phyloP scores from a whole-genome alignment of 2,113 vertebrate genomes.

The Gnathonemus echidnorhynchus region DNA sequence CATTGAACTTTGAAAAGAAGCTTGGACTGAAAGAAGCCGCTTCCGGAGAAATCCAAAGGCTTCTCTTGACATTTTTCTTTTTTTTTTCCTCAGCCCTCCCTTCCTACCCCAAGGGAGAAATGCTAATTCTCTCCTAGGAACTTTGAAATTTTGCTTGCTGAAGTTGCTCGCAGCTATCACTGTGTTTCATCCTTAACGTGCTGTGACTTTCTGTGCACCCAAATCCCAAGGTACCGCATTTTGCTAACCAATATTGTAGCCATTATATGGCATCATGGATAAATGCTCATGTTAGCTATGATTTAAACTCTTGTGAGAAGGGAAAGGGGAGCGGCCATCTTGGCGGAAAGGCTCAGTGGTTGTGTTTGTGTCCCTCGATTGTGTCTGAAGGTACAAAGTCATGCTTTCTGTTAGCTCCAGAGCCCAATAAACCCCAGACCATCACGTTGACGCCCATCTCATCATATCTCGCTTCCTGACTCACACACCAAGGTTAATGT shows the following conservation, averaged over 20 bases:
- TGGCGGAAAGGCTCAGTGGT: not conserved
- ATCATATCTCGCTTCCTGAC: not conserved
- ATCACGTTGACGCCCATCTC: not conserved
- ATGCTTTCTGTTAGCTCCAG: not conserved
- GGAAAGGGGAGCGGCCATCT: not conserved
- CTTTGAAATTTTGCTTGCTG: conserved; percentile 53
- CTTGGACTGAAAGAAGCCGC: conserved; percentile 38
- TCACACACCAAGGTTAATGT: not conserved
- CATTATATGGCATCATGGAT: not conserved
- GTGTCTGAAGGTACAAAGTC: not conserved
- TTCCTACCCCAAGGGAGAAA: conserved; percentile 39
- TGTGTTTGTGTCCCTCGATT: not conserved
- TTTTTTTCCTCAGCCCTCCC: conserved; percentile 15
- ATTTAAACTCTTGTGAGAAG: not conserved
- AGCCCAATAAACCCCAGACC: not conserved
- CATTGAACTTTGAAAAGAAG: conserved; percentile 47
- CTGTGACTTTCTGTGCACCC: conserved; percentile 38
- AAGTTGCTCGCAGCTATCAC: conserved; percentile 35
- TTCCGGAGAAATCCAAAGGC: conserved; percentile 38
- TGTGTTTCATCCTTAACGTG: conserved; percentile 44
- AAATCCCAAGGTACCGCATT: conserved; percentile 34
- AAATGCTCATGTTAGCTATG: not conserved
- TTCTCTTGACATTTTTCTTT: conserved; percentile 35
- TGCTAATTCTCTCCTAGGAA: conserved; percentile 54
- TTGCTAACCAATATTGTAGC: conserved; percentile 25